Percentiles rank a stretch among this genome's conserved stretches.
phyloP scores from a whole-genome alignment of 2,888 invertebrate genomes.

The Morinoia aosen region DNA sequence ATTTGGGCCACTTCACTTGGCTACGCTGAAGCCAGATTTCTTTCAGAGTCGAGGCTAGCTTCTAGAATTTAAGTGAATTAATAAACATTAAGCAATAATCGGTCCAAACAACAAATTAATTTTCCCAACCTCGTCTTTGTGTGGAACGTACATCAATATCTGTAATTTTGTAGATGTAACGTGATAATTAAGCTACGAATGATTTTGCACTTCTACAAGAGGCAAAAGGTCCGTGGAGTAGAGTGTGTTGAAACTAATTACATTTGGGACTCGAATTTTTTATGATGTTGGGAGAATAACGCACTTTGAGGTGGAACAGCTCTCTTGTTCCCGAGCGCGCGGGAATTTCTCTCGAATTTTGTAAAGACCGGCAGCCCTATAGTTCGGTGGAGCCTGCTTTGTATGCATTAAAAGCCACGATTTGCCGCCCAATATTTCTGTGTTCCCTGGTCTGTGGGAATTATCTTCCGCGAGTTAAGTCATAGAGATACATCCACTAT shows the following conservation, averaged over 20 bases:
- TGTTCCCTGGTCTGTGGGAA: constrained; percentile 15
- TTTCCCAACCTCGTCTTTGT: not conserved
- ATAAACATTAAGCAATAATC: not conserved
- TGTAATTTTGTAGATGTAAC: not conserved
- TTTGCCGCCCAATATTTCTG: constrained; percentile 30
- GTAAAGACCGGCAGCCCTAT: constrained; percentile 1
- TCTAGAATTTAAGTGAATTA: not conserved
- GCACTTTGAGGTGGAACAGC: not conserved
- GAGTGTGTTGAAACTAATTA: not conserved
- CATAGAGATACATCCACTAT: constrained; percentile 4
- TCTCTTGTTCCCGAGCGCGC: not conserved
- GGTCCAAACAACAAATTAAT: not conserved
- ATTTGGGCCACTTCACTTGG: too few relatives aligned
- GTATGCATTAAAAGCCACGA: constrained; percentile 49
- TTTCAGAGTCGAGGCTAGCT: not conserved
- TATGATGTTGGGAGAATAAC: not conserved
- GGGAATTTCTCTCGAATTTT: constrained; percentile 17
- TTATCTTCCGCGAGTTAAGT: constrained; percentile 32
- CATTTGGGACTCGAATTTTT: not conserved
- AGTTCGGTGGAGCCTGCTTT: constrained; percentile 7
- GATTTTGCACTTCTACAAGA: not conserved
- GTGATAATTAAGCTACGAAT: not conserved
- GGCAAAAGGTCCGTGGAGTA: not conserved
- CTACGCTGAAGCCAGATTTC: too few relatives aligned
- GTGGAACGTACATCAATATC: not conserved